Evolutionary conservation across 2,113 vertebrate species (phyloP).

Genomic region (Chloebia gouldiae): DNA sequence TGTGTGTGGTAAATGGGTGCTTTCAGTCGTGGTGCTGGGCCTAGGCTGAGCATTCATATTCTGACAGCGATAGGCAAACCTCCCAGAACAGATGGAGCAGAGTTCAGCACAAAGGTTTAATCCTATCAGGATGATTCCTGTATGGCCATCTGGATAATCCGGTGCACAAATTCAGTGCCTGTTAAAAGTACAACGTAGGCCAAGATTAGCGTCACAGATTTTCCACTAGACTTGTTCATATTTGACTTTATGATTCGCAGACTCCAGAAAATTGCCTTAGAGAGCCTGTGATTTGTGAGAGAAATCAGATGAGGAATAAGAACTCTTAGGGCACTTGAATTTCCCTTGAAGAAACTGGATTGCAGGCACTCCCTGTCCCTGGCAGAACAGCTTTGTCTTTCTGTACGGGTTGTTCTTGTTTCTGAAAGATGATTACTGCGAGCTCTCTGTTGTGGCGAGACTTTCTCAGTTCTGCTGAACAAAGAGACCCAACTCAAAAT

Average conservation of each 20-base stretch:
- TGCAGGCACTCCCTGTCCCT: conserved; percentile 50
- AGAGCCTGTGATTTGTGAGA: conserved; percentile 68
- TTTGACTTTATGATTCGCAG: conserved; percentile 80
- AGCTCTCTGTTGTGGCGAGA: conserved; percentile 33
- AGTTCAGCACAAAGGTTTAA: conserved; percentile 94
- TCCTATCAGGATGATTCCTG: conserved; percentile 96
- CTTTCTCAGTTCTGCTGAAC: conserved; percentile 38
- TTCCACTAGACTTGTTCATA: conserved; percentile 86
- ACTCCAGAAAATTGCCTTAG: conserved; percentile 80
- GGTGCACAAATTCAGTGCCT: conserved; percentile 84
- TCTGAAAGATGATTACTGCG: conserved; percentile 10
- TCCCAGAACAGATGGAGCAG: conserved; percentile 87
- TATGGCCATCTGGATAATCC: conserved; percentile 96
- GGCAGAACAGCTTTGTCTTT: conserved; percentile 76
- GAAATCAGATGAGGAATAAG: conserved; percentile 74
- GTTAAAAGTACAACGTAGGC: conserved; percentile 87
- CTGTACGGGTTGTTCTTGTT: background rate
- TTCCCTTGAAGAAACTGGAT: conserved; percentile 80
- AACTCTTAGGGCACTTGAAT: conserved; percentile 61
- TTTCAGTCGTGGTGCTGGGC: conserved; percentile 29
- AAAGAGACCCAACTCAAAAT: conserved; percentile 49
- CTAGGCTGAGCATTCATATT: conserved; percentile 69
- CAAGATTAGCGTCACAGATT: conserved; percentile 90
- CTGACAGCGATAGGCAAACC: conserved; percentile 67
- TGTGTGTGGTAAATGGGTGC: background rate